phyloP scores from a whole-genome alignment of 1,140 invertebrate genomes.

The Palaemon carinicauda region DNA sequence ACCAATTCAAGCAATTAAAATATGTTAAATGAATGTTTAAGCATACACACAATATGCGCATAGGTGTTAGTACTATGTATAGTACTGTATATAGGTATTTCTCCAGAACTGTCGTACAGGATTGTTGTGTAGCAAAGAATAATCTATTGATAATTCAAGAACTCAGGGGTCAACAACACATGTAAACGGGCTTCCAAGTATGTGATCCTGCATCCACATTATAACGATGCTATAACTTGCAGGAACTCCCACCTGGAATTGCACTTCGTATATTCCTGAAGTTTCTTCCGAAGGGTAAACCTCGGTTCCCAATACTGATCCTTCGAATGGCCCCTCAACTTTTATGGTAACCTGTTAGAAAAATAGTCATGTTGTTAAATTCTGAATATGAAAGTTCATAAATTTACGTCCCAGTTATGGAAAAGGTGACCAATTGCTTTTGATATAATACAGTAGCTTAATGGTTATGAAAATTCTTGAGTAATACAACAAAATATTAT shows the following conservation, averaged over 20 bases:
- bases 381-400: too few species aligned
- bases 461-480: too few species aligned
- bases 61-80: too few species aligned
- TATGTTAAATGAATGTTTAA: too few species aligned
- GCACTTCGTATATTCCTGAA: conserved; percentile 4
- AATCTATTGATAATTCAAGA: neutral
- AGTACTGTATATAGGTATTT: too few species aligned
- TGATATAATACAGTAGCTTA: too few species aligned
- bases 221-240: neutral
- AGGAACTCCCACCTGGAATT: neutral
- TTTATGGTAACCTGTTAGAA: conserved; percentile 6
- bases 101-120: neutral
- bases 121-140: neutral
- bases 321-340: conserved; percentile 11
- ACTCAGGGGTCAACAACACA: neutral
- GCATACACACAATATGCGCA: too few species aligned
- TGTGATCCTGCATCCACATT: conserved; percentile 6
- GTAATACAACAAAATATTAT: too few species aligned
- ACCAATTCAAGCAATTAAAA: too few species aligned
- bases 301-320: conserved; percentile 6
- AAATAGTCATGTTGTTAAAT: neutral
- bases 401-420: too few species aligned
- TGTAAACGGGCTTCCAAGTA: conserved; percentile 29
- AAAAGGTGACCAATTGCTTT: too few species aligned
- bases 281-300: conserved; percentile 2